phyloP scores from a whole-genome alignment of 2,113 vertebrate genomes.

The Paramormyrops kingsleyae region DNA sequence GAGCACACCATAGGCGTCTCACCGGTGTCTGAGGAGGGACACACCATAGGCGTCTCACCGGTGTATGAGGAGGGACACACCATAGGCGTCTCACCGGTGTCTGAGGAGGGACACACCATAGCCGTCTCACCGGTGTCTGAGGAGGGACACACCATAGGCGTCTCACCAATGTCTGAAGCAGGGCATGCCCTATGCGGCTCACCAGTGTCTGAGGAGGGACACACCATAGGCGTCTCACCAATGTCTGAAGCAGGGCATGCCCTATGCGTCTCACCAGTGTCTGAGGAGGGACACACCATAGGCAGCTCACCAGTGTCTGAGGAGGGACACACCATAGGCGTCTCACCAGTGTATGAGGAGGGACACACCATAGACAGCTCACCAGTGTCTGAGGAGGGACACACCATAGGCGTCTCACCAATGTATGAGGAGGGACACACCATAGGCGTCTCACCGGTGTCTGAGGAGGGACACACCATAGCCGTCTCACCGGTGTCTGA shows the following conservation, averaged over 20 bases:
- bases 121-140: neutral
- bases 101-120: neutral
- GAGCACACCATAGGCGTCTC: neutral
- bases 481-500: no score
- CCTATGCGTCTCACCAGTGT: no score
- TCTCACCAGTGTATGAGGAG: neutral
- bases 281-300: no score
- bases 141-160: accelerated
- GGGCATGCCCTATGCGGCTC: neutral
- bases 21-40: neutral
- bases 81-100: neutral
- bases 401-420: neutral
- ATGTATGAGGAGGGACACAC: neutral
- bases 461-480: neutral
- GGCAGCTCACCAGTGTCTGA: no score
- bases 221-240: no score
- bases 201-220: neutral
- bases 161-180: neutral
- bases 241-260: no score
- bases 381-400: no score
- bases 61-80: neutral
- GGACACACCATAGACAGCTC: no score
- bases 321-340: no score
- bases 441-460: neutral
- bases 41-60: neutral